Evolutionary conservation across 2,113 vertebrate species (phyloP), one percentile per base, ranked within the genome.

Genomic region (Podarcis cretensis): DNA sequence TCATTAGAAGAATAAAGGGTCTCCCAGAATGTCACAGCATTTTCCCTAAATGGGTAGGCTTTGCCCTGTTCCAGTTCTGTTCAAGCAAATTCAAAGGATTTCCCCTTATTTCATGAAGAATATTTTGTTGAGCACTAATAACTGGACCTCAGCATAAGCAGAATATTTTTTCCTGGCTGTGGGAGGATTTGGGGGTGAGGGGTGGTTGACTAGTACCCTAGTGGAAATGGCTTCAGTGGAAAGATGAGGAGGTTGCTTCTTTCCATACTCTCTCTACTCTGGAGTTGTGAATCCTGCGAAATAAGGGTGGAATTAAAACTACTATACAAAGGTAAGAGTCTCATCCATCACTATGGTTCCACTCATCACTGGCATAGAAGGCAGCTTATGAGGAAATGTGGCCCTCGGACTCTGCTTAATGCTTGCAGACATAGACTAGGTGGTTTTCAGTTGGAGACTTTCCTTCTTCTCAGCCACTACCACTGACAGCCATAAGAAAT

Each of bases 1-100:
- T 37, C 87, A 18, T 76, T 87, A 89, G 3, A 85, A 89, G 3
- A 85, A 91, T 74, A 13, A 86, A 54, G 57, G 43, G 63, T 86
- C 75, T 81, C 73, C 4, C 4, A 1, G 10, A 20, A 35, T 3
- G 3, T 79, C 82, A 80, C 59, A 35, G 20, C 2, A 27, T 2
- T 82, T n/a, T 69, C 66, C 8, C 16, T 9, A 14, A 32, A n/a
- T 63, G 54, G 13, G 30, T 2, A 65, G 32, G 18, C 20, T 14
- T 35, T 65, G n/a, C 20, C 5, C 37, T 81, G 32, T 81, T 65
- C 74, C 30, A n/a, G 0, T 0, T 84, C 85, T 57, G 65, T 3
- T 5, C 82, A 37, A 0, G 12, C 3, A 35, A 68, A 76, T 86
- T 84, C 40, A 88, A 66, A 90, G 32, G 8, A 6, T 14, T 77